Evolutionary conservation across 1,140 invertebrate species (phyloP), one percentile per base, ranked within the genome.

Genomic region (Pogonomyrmex californicus): DNA sequence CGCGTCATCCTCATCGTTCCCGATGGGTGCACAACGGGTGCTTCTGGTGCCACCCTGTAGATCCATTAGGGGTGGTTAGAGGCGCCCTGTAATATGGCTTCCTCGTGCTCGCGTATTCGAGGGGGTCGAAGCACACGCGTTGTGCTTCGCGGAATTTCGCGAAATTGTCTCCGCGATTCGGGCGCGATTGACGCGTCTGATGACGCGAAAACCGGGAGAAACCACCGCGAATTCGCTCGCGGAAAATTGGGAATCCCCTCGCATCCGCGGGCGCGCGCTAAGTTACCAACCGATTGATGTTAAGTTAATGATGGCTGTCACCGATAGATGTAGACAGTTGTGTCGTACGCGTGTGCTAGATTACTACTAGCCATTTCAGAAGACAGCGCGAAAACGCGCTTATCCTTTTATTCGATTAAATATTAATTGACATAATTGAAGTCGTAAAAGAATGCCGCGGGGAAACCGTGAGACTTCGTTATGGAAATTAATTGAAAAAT

Each of bases 51-150:
- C 88, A 87, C 66, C 88, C 68, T 77, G 86, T 85, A 78, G 77
- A 89, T 89, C 44, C 65, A 30, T 71, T 30, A 83, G 60, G 79
- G 79, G 68, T 86, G 38, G 62, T 86, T 86, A 78, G 73, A 51
- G 78, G 70, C 36, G 88, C 78, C 17, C 60, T 44, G 86, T 77
- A 90, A 90, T 90, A 90, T 90, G 89, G 89, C 89, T 90, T 90
- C 89, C 76, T 62, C 54, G 54, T 58, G 14, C 23, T 47, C 6
- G 33, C 12, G 47, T 4, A 5, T 23, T 38, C n/a, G 36, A 49
- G 1, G n/a, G 9, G 33, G n/a, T 58, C 23, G 14, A 4, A n/a
- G n/a, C 51, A 17, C 9, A 1, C 17, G 65, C 65, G 12, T 47
- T 5, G 47, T 2, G 17, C 1, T 4, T 33, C 58, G 41, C 38